These are phyloP conservation scores for Heterotilapia buettikoferi DNA, from an alignment of 2,113 vertebrate species.

Conservation along the genomic window DNA sequence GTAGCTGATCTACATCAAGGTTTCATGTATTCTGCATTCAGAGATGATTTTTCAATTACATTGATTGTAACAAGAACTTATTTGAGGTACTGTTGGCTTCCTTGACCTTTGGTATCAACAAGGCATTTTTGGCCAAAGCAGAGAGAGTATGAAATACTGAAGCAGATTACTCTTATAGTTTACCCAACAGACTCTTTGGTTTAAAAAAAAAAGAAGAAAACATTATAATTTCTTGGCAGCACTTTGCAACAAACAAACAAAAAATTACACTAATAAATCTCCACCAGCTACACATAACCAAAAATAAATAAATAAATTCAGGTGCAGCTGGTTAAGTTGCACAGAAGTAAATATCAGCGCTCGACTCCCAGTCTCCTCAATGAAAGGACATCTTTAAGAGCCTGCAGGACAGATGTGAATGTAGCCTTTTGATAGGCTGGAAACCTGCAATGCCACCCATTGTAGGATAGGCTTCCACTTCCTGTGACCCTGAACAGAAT, in stretches of 20 bases:
- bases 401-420: background rate
- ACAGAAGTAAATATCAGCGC: background rate
- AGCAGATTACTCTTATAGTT: background rate
- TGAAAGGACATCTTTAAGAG: background rate
- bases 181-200: background rate
- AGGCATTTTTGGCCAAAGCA: background rate
- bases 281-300: fast-evolving
- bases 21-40: background rate
- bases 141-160: fast-evolving
- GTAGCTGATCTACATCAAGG: background rate
- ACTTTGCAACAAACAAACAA: background rate
- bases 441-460: background rate
- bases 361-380: background rate
- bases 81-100: background rate
- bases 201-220: background rate
- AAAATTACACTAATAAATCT: background rate
- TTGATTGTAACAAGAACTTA: background rate
- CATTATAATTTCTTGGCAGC: background rate
- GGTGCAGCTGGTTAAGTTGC: background rate
- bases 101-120: background rate
- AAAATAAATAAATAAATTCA: background rate
- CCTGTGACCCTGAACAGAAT: background rate
- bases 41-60: background rate
- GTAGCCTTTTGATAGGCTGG: background rate
- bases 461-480: background rate